These are phyloP conservation scores for Furcula furcula DNA, from an alignment of 2,888 invertebrate genomes.

Conservation along the genomic window DNA sequence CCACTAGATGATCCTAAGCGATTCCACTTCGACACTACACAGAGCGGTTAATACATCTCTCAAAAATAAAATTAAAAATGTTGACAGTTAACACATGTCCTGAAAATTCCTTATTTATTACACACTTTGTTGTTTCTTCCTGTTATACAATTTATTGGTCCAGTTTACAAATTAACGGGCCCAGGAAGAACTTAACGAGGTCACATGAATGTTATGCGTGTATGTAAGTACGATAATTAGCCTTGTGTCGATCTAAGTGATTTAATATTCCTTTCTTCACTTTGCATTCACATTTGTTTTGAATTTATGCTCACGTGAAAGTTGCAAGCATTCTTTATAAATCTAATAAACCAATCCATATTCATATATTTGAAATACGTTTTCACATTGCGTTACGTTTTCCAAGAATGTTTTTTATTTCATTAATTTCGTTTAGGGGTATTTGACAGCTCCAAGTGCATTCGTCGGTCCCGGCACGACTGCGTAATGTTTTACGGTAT, in stretches of 20 bases:
- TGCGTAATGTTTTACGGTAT: slow-evolving; percentile 82
- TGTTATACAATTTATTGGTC: slow-evolving; percentile 68
- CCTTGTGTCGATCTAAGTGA: slow-evolving; percentile 20
- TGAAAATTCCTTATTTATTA: slow-evolving; percentile 63
- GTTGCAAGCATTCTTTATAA: slow-evolving; percentile 1
- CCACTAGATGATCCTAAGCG: slow-evolving; percentile 62
- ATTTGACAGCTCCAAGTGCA: slow-evolving; percentile 65
- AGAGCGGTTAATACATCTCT: slow-evolving; percentile 55
- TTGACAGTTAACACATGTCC: slow-evolving; percentile 57
- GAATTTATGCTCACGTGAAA: slow-evolving; percentile 2
- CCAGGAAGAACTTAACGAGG: slow-evolving; percentile 64
- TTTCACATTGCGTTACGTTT: slow-evolving; percentile 6
- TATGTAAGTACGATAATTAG: slow-evolving; percentile 28
- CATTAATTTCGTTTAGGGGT: slow-evolving; percentile 36
- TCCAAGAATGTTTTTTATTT: slow-evolving; percentile 18
- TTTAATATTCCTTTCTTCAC: slow-evolving; percentile 18
- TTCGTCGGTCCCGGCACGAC: slow-evolving; percentile 63
- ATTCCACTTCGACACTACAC: slow-evolving; percentile 46
- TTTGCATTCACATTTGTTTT: slow-evolving; percentile 12
- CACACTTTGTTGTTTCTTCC: slow-evolving; percentile 67
- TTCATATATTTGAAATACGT: neutral
- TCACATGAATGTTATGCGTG: slow-evolving; percentile 46
- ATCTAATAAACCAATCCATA: neutral
- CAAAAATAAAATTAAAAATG: slow-evolving; percentile 48
- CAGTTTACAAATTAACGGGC: slow-evolving; percentile 65